Evolutionary conservation across 2,113 vertebrate species (phyloP).

Genomic region (Chloropsis hardwickii): DNA sequence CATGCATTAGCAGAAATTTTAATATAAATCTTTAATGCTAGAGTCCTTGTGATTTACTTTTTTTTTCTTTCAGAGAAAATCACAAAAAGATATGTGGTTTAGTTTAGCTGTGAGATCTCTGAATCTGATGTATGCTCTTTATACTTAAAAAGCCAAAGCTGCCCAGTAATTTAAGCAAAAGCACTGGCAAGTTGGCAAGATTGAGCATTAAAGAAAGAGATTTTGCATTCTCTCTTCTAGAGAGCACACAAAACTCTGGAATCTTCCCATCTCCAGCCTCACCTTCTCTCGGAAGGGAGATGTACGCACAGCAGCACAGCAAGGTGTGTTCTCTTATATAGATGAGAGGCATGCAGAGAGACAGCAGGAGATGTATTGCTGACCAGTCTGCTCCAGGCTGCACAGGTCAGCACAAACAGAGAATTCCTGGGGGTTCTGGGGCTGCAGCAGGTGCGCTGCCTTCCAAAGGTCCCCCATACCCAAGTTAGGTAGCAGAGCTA

Average conservation of each 20-base stretch:
- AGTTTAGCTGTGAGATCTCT: background rate
- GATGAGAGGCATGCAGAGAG: background rate
- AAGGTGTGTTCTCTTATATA: fast-evolving
- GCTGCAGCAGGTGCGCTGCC: background rate
- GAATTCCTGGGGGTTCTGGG: background rate
- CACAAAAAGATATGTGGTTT: background rate
- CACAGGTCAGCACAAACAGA: background rate
- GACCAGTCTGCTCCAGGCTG: background rate
- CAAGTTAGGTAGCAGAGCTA: background rate
- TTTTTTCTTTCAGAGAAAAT: background rate
- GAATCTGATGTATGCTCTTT: background rate
- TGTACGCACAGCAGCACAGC: too few species aligned
- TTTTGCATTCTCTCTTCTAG: background rate
- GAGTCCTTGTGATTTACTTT: background rate
- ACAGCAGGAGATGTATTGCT: background rate
- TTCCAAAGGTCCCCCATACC: background rate
- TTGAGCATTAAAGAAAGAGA: background rate
- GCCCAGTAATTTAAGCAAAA: background rate
- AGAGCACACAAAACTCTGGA: background rate
- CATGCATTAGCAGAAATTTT: background rate
- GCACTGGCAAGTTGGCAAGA: background rate
- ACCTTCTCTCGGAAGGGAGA: background rate
- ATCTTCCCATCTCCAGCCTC: background rate
- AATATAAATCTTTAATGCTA: background rate
- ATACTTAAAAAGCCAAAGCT: background rate